These are phyloP conservation scores for Sceliomorpha sp. DNA, from an alignment of 2,888 invertebrate genomes.

Conservation along the genomic window DNA sequence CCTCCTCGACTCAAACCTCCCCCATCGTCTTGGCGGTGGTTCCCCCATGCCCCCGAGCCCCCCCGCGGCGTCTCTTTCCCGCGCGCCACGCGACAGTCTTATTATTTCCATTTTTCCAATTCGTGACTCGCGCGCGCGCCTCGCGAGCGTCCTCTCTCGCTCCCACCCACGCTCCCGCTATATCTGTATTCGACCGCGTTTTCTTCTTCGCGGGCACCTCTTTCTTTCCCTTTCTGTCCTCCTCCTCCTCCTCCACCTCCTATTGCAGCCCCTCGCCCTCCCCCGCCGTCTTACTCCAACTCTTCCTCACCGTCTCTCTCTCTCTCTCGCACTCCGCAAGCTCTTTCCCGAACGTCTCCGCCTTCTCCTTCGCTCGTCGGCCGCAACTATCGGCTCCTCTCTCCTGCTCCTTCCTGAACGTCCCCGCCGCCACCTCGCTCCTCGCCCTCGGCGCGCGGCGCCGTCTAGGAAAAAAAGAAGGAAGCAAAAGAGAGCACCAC, in stretches of 20 bases:
- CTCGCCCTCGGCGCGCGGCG: slow-evolving; percentile 59
- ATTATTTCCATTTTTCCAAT: slow-evolving; percentile 80
- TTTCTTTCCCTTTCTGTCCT: slow-evolving; percentile 25
- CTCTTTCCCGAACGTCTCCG: slow-evolving; percentile 15
- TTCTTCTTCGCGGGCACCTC: slow-evolving; percentile 73
- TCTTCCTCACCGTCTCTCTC: too few relatives aligned
- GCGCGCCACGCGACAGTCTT: slow-evolving; percentile 69
- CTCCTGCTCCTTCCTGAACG: slow-evolving; percentile 42
- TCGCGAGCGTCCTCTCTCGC: slow-evolving; percentile 57
- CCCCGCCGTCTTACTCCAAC: too few relatives aligned
- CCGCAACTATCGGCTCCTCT: slow-evolving; percentile 42
- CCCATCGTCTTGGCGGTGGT: slow-evolving; percentile 19
- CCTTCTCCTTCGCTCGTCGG: slow-evolving; percentile 33
- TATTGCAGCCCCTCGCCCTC: too few relatives aligned
- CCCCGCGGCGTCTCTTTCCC: slow-evolving; percentile 48
- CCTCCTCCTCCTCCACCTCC: too few relatives aligned
- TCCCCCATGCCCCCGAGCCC: slow-evolving; percentile 45
- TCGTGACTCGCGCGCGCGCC: slow-evolving; percentile 67
- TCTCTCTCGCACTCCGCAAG: too few relatives aligned
- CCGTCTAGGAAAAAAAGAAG: slow-evolving; percentile 62
- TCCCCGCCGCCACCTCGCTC: slow-evolving; percentile 40
- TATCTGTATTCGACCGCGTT: slow-evolving; percentile 78
- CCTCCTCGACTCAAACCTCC: slow-evolving; percentile 16
- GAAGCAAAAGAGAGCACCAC: slow-evolving; percentile 67
- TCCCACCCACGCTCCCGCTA: slow-evolving; percentile 60